Base-by-base conservation (phyloP, 2,113 vertebrate genomes). In the Pao palembangensis region DNA sequence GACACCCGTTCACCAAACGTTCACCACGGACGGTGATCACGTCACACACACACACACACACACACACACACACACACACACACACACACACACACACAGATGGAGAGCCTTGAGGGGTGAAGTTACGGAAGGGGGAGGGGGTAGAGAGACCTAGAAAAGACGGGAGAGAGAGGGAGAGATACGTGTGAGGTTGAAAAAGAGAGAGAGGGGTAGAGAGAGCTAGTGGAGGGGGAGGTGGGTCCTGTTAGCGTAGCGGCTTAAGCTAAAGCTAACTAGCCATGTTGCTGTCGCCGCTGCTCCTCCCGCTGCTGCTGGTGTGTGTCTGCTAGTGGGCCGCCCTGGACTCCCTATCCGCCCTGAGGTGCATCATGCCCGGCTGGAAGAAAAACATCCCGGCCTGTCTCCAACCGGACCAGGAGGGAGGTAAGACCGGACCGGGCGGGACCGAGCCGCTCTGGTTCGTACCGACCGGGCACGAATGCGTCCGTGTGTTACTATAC, bases 321-420 rank as follows among this genome's bases (percentile, higher is more conserved):
- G 72, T 82, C 71, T 82, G 76, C 44, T 87, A 87, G 76, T 79
- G 73, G 78, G 84, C 81, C 85, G 80, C 84, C 85, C 84, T 88
- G 87, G 87, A 88, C 87, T 88, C 87, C 74, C 76, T 88, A 87
- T 72, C 79, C 79, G 79, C 87, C 76, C 74, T 88, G 78, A 85
- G 84, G 87, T 88, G 87, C 85, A 88, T 88, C 82, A 98, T 98
- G 95, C 95, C 95, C 79, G 94, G 94, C 86, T 98, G 95, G 95
- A 96, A 98, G 92, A 96, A 95, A 89, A 98, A 93, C 84, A 98
- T 98, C 88, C 95, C 95, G 73, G 93, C 94, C 89, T 96, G 95
- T 89, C 88, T 98, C 77, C 95, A 98, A 90, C 92, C 95, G 83
- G 95, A 96, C 85, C 92, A 93, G 80, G 94, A 96, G 88, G 80